phyloP scores from a whole-genome alignment of 2,113 vertebrate species.

The Erpornis zantholeuca region DNA sequence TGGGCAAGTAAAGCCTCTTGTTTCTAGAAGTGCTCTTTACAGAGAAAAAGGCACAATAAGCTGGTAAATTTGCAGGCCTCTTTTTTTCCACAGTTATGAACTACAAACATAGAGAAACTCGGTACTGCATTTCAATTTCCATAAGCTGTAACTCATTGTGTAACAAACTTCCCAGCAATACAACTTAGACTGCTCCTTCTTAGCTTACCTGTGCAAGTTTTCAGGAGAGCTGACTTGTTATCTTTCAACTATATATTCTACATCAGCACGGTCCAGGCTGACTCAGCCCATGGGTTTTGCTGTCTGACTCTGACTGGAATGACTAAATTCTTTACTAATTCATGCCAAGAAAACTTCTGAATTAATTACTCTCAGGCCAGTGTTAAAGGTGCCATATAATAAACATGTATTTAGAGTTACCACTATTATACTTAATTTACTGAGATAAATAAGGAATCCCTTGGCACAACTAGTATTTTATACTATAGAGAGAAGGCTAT shows the following conservation, averaged over 20 bases:
- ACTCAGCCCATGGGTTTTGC: background rate
- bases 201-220: background rate
- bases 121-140: background rate
- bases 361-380: conserved; percentile 21
- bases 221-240: background rate
- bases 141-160: background rate
- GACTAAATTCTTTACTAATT: conserved; percentile 5
- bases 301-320: background rate
- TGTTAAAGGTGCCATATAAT: conserved; percentile 34
- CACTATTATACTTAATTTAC: conserved; percentile 64
- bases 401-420: conserved; percentile 37
- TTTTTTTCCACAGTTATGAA: background rate
- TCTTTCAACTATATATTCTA: background rate
- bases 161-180: background rate
- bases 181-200: background rate
- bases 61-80: background rate
- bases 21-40: background rate
- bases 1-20: background rate
- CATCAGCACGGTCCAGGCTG: background rate
- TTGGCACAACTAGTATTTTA: conserved; percentile 33
- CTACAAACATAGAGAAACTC: background rate
- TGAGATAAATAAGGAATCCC: conserved; percentile 54
- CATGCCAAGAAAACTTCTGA: background rate
- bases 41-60: background rate
- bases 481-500: conserved; percentile 8